Conservation (phyloP, 1,140 invertebrate genomes). For the Planococcus citri region DNA sequence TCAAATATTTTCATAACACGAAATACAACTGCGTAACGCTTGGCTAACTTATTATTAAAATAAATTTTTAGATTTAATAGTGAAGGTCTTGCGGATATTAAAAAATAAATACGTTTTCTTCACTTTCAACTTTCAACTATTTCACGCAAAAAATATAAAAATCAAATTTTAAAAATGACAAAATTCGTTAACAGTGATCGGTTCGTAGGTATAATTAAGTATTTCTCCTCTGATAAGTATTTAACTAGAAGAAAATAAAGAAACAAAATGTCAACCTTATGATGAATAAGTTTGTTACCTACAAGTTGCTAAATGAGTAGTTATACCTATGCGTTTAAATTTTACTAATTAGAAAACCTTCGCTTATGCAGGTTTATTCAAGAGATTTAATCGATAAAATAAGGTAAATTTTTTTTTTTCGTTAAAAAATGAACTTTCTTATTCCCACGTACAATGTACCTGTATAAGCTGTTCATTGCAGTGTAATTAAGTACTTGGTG, state of each 20-base stretch:
- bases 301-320: not conserved
- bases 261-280: not conserved
- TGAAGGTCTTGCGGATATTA: not conserved
- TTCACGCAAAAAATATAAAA: not conserved
- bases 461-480: too few relatives aligned
- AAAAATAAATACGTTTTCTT: not conserved
- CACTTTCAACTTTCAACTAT: not conserved
- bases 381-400: too few relatives aligned
- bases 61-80: constrained; percentile 4
- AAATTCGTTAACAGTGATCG: not conserved
- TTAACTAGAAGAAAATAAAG: not conserved
- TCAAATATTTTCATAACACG: constrained; percentile 7
- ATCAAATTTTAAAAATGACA: not conserved
- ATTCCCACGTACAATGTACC: too few relatives aligned
- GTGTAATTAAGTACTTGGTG: too few relatives aligned
- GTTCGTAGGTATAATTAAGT: not conserved
- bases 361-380: not conserved
- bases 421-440: too few relatives aligned
- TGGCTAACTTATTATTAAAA: constrained; percentile 8
- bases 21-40: constrained; percentile 6
- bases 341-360: not conserved
- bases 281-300: not conserved
- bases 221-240: not conserved
- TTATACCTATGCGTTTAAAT: not conserved
- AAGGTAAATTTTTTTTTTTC: too few relatives aligned